These are phyloP conservation scores for Rafetus swinhoei DNA, from an alignment of 2,113 vertebrate genomes.

Conservation along the genomic window DNA sequence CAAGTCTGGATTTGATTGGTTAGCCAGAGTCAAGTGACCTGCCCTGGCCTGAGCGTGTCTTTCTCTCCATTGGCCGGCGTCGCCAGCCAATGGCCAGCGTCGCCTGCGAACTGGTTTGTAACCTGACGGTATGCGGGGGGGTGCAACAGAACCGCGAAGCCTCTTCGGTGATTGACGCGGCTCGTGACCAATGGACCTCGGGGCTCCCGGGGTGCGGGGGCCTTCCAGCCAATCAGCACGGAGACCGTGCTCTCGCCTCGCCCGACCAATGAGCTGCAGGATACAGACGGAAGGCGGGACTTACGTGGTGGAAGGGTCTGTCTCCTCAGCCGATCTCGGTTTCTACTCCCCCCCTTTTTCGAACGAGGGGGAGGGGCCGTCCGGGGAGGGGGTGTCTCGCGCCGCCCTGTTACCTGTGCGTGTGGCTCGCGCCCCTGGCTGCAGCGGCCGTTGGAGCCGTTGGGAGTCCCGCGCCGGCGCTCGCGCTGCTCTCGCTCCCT, in stretches of 20 bases:
- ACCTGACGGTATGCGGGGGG: neutral
- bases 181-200: neutral
- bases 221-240: neutral
- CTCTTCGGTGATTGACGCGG: neutral
- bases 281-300: slow-evolving; percentile 50
- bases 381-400: neutral
- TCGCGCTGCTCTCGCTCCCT: neutral
- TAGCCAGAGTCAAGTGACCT: neutral
- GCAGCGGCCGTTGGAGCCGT: neutral
- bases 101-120: neutral
- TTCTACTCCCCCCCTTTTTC: neutral
- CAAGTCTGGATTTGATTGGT: neutral
- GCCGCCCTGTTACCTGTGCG: neutral
- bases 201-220: too few relatives aligned
- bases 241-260: neutral
- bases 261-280: neutral
- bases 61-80: neutral
- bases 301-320: neutral
- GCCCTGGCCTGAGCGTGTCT: fast-evolving
- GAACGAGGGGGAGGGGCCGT: neutral
- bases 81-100: neutral
- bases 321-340: slow-evolving; percentile 35
- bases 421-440: neutral
- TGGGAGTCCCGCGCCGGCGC: neutral
- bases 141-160: neutral